Conservation (phyloP, 1,140 invertebrate species). For the Calycopis cecrops region DNA sequence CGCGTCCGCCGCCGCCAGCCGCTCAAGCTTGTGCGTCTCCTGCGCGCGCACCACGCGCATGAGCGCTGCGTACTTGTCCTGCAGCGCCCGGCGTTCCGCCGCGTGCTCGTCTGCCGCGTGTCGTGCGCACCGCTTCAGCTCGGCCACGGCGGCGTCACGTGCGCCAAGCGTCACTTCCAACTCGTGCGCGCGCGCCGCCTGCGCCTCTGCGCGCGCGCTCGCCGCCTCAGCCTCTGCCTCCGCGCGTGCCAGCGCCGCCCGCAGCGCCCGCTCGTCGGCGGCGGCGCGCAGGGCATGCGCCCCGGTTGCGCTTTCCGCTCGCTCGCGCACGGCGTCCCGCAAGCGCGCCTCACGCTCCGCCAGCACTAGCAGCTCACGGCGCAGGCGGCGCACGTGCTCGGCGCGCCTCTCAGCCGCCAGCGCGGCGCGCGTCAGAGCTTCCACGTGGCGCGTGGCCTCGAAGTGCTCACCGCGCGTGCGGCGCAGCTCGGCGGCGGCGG, state of each 20-base stretch:
- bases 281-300: conserved; percentile 45
- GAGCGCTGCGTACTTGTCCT: conserved; percentile 83
- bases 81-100: conserved; percentile 76
- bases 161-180: conserved; percentile 67
- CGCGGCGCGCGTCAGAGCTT: conserved; percentile 72
- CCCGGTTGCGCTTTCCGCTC: conserved; percentile 57
- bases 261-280: conserved; percentile 54
- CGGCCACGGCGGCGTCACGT: conserved; percentile 67
- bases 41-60: conserved; percentile 80
- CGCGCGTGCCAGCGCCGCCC: conserved; percentile 64
- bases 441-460: conserved; percentile 74
- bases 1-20: conserved; percentile 59
- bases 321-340: conserved; percentile 55
- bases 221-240: conserved; percentile 67
- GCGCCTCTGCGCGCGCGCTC: conserved; percentile 60
- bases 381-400: conserved; percentile 69
- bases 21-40: conserved; percentile 81
- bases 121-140: conserved; percentile 68
- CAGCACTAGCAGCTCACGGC: conserved; percentile 72
- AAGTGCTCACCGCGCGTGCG: conserved; percentile 64
- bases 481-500: conserved; percentile 52
- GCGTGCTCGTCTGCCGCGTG: conserved; percentile 73
- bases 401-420: conserved; percentile 73
- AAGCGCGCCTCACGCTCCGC: conserved; percentile 61
- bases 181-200: conserved; percentile 76